Evolutionary conservation across 2,888 invertebrate species (phyloP), one percentile per base, ranked within the genome.

Genomic region (Heliconius aoede): DNA sequence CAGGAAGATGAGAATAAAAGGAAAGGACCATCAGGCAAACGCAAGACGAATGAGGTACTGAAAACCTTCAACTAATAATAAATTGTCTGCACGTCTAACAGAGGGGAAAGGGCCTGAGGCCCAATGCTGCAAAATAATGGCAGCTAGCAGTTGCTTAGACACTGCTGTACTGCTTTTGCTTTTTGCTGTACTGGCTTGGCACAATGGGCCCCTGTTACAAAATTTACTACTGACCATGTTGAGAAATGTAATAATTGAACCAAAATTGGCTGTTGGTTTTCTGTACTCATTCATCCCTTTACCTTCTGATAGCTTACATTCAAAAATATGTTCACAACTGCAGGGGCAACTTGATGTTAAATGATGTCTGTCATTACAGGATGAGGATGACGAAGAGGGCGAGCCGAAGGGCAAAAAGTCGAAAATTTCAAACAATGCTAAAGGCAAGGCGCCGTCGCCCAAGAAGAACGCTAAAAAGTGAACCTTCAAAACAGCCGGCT

Each of bases 331-430:
- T n/a, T 9, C 8, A 55, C 18, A 3, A 21, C 46, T 46, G 15
- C 24, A 62, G 18, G 40, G 28, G 9, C 13, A 26, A 36, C 36
- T 46, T 18, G 32, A 26, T 24, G n/a, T 60, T 9, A 28, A 13
- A 28, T 74, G 40, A 40, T 15, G 15, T 58, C 75, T 81, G 26
- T 24, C 36, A 36, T 65, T 65, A 15, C 87, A 96, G 91, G 96
- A 96, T 78, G 96, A 96, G 79, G 96, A 96, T 75, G 96, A 96
- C 30, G 97, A 97, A 80, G 97, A 97, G 30, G 97, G 96, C 61
- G 96, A 96, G 90, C 96, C 97, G 84, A 97, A 97, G 92, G 96
- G 96, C 91, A 97, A 97, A 92, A 96, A 97, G 87, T 95, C 96
- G 90, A 97, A 97, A 94, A 92, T 96, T 90, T 95, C 96, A 85